Percentiles rank a stretch among this genome's conserved stretches.
phyloP scores from a whole-genome alignment of 2,797 vertebrate genomes.

The Pseudocheirus occidentalis region DNA sequence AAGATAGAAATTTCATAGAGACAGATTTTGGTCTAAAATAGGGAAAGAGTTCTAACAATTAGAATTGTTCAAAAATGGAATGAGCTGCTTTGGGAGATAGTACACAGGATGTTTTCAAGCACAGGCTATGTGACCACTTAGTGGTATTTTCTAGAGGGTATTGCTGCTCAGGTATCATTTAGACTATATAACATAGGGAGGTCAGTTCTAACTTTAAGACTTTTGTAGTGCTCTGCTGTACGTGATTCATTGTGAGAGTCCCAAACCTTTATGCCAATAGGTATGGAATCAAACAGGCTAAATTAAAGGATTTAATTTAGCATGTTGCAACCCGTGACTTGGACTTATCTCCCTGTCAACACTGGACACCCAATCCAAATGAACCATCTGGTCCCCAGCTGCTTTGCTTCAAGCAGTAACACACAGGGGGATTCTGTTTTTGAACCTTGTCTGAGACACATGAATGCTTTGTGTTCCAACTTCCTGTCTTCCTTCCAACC shows the following conservation, averaged over 20 bases:
- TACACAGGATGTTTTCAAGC: background rate
- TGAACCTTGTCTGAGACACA: background rate
- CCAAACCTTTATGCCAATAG: background rate
- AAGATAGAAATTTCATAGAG: background rate
- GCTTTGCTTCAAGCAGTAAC: background rate
- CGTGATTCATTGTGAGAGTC: background rate
- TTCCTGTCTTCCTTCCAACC: background rate
- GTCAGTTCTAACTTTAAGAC: background rate
- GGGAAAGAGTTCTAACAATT: background rate
- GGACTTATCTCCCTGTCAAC: background rate
- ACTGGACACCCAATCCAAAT: background rate
- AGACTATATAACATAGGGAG: background rate
- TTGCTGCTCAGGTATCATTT: background rate
- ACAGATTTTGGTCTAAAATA: background rate
- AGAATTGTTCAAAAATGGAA: background rate
- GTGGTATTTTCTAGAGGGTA: slow-evolving; percentile 54
- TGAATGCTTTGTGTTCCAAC: background rate
- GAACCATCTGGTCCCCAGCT: background rate
- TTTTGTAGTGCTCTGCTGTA: background rate
- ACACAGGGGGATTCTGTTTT: background rate
- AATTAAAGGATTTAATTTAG: background rate
- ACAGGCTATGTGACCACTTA: slow-evolving; percentile 32
- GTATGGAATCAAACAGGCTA: background rate
- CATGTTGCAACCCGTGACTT: background rate
- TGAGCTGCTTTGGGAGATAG: background rate